phyloP scores from a whole-genome alignment of 2,797 vertebrate genomes.

The Chelonia mydas region DNA sequence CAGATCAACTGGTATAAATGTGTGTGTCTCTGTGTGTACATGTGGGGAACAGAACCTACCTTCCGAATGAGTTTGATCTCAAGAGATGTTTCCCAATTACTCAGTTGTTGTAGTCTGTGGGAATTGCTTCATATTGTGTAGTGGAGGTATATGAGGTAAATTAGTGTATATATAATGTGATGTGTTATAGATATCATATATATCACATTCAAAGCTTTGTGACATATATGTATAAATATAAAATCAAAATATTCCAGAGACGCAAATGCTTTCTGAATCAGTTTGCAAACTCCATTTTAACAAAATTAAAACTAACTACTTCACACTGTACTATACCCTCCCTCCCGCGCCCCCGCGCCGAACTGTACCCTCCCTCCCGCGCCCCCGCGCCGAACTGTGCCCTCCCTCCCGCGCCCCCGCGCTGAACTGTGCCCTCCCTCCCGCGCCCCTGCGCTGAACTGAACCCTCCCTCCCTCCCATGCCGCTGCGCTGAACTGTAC shows the following conservation, averaged over 20 bases:
- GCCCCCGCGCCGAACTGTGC: not conserved
- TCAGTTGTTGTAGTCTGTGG: conserved; percentile 41
- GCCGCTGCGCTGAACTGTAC: too few relatives aligned
- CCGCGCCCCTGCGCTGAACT: too few relatives aligned
- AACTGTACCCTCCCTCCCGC: too few relatives aligned
- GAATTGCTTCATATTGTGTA: conserved; percentile 39
- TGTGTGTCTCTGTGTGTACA: conserved; percentile 69
- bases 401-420: not conserved
- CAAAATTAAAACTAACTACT: not conserved
- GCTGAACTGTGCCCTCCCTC: too few relatives aligned
- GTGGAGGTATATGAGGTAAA: conserved; percentile 4
- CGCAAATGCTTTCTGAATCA: conserved; percentile 75
- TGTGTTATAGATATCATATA: not conserved
- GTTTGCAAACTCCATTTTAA: conserved; percentile 66
- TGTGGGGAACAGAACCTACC: conserved; percentile 55
- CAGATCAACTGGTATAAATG: conserved; percentile 77
- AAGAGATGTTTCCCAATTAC: not conserved
- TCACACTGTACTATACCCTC: accelerated
- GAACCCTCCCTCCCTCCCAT: too few relatives aligned
- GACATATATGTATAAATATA: not conserved
- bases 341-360: too few relatives aligned
- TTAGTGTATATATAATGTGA: not conserved
- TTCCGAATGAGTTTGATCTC: conserved; percentile 41
- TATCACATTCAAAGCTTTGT: not conserved
- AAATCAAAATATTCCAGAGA: conserved; percentile 18